Evolutionary conservation across 1,140 invertebrate species (phyloP), one percentile per base, ranked within the genome.

Genomic region (Aphelenchoides fujianensis): DNA sequence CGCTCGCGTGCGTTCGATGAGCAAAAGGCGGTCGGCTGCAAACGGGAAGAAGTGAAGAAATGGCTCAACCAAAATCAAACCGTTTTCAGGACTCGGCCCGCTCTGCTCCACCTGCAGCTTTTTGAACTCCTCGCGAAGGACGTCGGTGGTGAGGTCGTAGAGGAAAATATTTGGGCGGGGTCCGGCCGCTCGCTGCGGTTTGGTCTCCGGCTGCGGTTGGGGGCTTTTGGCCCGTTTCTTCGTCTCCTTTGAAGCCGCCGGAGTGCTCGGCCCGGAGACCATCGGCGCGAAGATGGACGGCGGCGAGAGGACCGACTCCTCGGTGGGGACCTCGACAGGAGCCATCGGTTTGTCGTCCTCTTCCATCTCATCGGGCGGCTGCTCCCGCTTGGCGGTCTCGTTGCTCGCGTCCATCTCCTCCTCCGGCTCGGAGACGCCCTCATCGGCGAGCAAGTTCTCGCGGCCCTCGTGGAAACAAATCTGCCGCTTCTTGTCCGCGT

Each of bases 371-470:
- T 59, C 55, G 19, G 7, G 12, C 34, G 5, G 19, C 23, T 59
- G 55, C 34, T 59, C 5, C 34, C 23, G 27, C 5, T 30, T 59
- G 28, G 55, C 23, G 7, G 5, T 59, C 34, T 59, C 55, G 34
- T 59, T 5, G 55, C 55, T 59, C 23, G 55, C 7, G 5, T 59
- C 55, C 55, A 59, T 7, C 7, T 59, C 55, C 5, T 19, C 5
- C 28, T 7, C 5, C 5, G 55, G 34, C 12, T 19, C 41, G 23
- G 23, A 16, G 12, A 12, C 12, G 5, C 55, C 55, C 34, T 59
- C 55, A 59, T n/a, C n/a, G n/a, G n/a, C n/a, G n/a, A 59, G 55
- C 19, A 59, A 19, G 19, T 59, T 19, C n/a, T n/a, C n/a, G 7
- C 5, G 5, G 28, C 55, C 55, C 27, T 59, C 55, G 5, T 59